Base-by-base conservation (phyloP, 2,797 vertebrate genomes). In the Mionectes olivaceus region DNA sequence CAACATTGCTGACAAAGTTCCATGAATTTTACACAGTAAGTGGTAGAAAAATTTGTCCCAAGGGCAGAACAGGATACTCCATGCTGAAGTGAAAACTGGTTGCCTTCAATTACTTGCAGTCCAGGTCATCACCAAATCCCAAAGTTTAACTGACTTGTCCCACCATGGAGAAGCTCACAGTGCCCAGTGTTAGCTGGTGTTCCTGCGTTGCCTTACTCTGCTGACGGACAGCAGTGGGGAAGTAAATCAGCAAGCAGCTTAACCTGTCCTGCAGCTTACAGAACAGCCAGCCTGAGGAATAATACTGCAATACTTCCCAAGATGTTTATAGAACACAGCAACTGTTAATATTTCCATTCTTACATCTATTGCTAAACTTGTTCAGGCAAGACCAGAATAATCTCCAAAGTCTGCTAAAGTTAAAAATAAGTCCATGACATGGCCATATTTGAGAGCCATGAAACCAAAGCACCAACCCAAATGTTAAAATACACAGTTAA, bases 401-500 rank as follows among this genome's bases (percentile, higher is more conserved):
- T 41, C 52, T 61, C 63, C 33, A 41, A 70, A 82, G 64, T 17
- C 25, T 78, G 24, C 13, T 33, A 65, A 57, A 84, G 39, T 10
- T 3, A 60, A 61, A 73, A 86, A 35, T 9, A 63, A 87, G 10
- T 23, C 50, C 83, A 52, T 27, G n/a, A 76, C 19, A 44, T 13
- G 11, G 47, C 35, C 3, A 16, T 28, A 55, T 52, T 73, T 13
- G 56, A 63, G 19, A 13, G 1, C 22, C 27, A n/a, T 2, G 21
- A 49, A 89, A 64, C 5, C 64, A 59, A 35, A 84, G 14, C 35
- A 65, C 28, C 69, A 84, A 87, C 12, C 7, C 18, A 49, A 89
- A 77, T 0, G 0, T 15, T 55, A 59, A 70, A 76, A 74, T 13
- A 15, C 4, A 1, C 1, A 1, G 19, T 46, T n/a, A 60, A 57